Base-by-base conservation (phyloP, 2,113 vertebrate genomes). In the Bubalus kerabau region DNA sequence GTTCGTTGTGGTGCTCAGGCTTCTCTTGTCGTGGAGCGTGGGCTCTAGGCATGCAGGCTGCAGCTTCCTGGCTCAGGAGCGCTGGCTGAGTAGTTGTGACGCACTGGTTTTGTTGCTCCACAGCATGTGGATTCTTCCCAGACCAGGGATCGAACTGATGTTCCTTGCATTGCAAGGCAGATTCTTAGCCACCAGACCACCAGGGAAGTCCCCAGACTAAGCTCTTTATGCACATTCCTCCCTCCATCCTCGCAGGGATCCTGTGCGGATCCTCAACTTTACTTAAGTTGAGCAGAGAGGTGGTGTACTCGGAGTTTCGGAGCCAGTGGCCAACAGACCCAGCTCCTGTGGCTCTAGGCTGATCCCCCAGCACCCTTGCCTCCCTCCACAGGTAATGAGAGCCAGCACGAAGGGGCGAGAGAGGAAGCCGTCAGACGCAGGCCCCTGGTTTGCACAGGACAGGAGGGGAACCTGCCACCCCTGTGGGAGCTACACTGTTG, bases 21-120 rank as follows among this genome's bases (percentile, higher is more conserved):
- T 43, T 76, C 71, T 76, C 40, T 43, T 76, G 36, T 43, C 2
- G 0, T 74, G 71, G 71, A 76, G 14, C 71, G 7, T 0, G 0
- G 36, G 71, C 71, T 26, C 21, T 23, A 43, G 36, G 36, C 6
- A 0, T 14, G 36, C 71, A 43, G 71, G 71, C 71, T 76, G 71
- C 71, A 43, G 71, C 36, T 43, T 76, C 36, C 71, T 24, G 11
- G 11, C 71, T 43, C 71, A 7, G 40, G 71, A 76, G 23, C 1
- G 6, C 36, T 76, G 71, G 71, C 36, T 76, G 21, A 76, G 36
- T 76, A 76, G 71, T 26, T 43, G 12, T 43, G 36, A 21, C 23
- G 24, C 71, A 43, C 36, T 40, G 71, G 23, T 43, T 43, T 76
- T 76, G 36, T 40, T 40, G 71, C 36, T 76, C 6, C 71, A 76